Base-by-base conservation (phyloP, 2,113 vertebrate species). In the Crotophaga sulcirostris region DNA sequence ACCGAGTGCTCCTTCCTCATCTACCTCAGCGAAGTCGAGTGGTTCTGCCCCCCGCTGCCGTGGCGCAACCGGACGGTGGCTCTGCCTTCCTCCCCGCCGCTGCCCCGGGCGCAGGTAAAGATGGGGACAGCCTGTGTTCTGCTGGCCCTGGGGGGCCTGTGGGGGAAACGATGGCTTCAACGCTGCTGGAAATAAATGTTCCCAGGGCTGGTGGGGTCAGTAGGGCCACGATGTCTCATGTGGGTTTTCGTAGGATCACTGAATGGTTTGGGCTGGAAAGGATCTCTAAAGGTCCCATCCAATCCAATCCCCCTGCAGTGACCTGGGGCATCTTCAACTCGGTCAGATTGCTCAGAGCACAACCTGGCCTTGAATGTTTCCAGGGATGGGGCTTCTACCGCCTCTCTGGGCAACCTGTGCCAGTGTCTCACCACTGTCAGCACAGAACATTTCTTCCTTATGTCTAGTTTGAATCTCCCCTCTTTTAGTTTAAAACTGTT, bases 11-110 rank as follows among this genome's bases (percentile, higher is more conserved):
- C 99, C 6, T 99, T 99, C 96, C 99, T 99, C 82, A 90, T 99
- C 97, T 99, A 99, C 98, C 99, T 99, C 96, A 99, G 99, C 3
- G 99, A 99, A 95, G 99, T 99, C 4, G 99, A 99, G 97, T 99
- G 99, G 99, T 99, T 99, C 98, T 99, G 99, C 76, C 99, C 99
- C n/a, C 98, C 98, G 0, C 96, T 99, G 97, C 97, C 98, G 55
- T 99, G 99, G 99, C 98, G 99, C 56, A 99, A 99, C 97, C 98
- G 96, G 87, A 99, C 98, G 0, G 89, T 19, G 6, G 21, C 96
- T 14, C 75, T 74, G 68, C 94, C 87, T 11, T 97, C 98, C 0
- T 98, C 97, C 16, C 98, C 98, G 4, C 95, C 98, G 2, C 96
- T 70, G 2, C 98, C 98, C n/a, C 98, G 81, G 73, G 97, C 63